These are phyloP conservation scores for Eristalis pertinax DNA, from an alignment of 2,888 invertebrate species.

Conservation along the genomic window DNA sequence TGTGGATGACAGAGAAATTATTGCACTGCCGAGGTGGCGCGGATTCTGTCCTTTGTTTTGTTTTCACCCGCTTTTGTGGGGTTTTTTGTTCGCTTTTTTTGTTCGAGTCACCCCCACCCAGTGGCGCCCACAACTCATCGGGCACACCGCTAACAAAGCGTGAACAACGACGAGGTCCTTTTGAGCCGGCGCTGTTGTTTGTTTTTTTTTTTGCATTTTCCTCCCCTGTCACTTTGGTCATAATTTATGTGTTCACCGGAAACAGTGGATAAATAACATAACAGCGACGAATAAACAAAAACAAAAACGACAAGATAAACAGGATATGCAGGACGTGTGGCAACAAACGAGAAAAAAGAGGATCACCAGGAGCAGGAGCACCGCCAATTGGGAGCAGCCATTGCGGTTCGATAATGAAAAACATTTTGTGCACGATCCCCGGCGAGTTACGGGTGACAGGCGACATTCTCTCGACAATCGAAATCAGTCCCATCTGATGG, in stretches of 20 bases:
- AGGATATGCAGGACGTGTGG: background rate
- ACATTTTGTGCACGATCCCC: background rate
- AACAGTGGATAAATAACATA: conserved; percentile 21
- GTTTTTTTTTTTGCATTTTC: background rate
- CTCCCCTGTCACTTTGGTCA: conserved; percentile 53
- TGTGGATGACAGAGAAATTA: conserved; percentile 63
- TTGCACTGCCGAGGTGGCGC: conserved; percentile 56
- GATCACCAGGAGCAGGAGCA: background rate
- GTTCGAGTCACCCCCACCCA: no score
- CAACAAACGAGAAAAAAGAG: background rate
- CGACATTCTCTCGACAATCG: background rate
- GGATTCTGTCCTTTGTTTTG: conserved; percentile 3
- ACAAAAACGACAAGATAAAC: background rate
- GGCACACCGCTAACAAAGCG: conserved; percentile 1
- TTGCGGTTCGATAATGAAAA: background rate
- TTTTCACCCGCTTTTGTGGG: background rate
- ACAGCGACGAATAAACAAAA: background rate
- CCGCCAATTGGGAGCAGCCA: background rate
- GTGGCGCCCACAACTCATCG: background rate
- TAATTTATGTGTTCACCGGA: conserved; percentile 54
- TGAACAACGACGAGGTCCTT: background rate
- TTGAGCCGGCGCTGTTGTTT: background rate
- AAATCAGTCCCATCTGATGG: background rate
- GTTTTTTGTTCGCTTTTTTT: conserved; percentile 5
- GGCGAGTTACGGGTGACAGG: no score